A percentile compares a stretch with the other conserved stretches of the same genome.
Conservation (phyloP, 2,888 invertebrate species). For the Drosophila parthenogenetica region DNA sequence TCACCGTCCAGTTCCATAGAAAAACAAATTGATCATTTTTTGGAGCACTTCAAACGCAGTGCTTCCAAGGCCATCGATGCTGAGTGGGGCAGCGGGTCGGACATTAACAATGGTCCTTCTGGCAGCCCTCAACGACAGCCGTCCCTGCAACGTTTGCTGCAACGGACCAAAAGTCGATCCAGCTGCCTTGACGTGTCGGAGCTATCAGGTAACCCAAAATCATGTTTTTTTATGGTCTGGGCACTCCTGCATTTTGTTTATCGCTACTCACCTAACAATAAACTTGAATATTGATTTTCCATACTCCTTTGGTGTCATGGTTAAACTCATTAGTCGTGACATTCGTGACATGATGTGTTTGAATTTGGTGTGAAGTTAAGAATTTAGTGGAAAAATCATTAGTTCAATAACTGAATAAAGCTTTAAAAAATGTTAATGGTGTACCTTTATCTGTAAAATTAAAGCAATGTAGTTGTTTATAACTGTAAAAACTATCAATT, state of each 20-base stretch:
- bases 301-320: slow-evolving; percentile 32
- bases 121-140: slow-evolving; percentile 52
- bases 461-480: too few species aligned
- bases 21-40: slow-evolving; percentile 93
- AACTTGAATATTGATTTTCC: slow-evolving; percentile 39
- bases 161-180: slow-evolving; percentile 80
- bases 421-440: background rate
- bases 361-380: background rate
- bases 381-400: background rate
- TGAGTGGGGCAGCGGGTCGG: slow-evolving; percentile 71
- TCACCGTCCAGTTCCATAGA: slow-evolving; percentile 90
- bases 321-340: slow-evolving; percentile 16
- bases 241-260: slow-evolving; percentile 1
- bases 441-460: too few species aligned
- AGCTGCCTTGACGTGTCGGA: slow-evolving; percentile 83
- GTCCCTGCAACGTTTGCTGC: slow-evolving; percentile 54
- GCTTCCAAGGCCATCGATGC: slow-evolving; percentile 91
- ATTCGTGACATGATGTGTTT: slow-evolving; percentile 10
- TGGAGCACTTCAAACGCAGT: slow-evolving; percentile 92
- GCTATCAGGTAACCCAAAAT: slow-evolving; percentile 70
- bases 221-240: slow-evolving; percentile 2
- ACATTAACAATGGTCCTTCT: slow-evolving; percentile 36
- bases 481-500: too few species aligned
- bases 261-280: slow-evolving; percentile 2
- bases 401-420: background rate